Evolutionary conservation across 2,888 invertebrate genomes (phyloP).

Genomic region (Cepaea hortensis): DNA sequence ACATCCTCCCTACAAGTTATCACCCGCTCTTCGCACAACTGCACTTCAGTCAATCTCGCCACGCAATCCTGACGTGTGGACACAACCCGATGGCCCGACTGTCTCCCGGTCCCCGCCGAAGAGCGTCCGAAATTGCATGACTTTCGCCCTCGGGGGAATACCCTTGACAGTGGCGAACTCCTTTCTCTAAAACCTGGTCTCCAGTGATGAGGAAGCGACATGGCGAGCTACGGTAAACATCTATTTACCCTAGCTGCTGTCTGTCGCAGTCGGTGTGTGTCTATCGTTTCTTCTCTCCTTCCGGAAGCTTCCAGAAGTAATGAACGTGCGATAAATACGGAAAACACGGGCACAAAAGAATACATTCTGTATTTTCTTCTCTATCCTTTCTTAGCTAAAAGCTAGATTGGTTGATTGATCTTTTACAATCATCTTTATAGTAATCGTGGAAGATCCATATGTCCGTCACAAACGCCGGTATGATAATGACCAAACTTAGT

Average conservation of each 20-base stretch:
- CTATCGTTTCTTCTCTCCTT: background rate
- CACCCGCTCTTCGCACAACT: too few relatives aligned
- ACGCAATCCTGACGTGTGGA: background rate
- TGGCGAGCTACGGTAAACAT: background rate
- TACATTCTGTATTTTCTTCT: too few relatives aligned
- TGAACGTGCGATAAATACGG: too few relatives aligned
- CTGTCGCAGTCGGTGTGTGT: background rate
- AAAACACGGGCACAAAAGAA: too few relatives aligned
- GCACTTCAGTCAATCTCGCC: background rate
- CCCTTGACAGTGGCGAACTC: background rate
- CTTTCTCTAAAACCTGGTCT: conserved; percentile 3
- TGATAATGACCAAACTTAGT: too few relatives aligned
- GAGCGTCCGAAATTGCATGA: background rate
- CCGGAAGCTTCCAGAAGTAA: too few relatives aligned
- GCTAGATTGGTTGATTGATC: too few relatives aligned
- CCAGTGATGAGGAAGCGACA: conserved; percentile 1
- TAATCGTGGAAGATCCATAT: too few relatives aligned
- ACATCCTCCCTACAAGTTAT: too few relatives aligned
- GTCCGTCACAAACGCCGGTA: too few relatives aligned
- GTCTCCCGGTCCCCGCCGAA: background rate
- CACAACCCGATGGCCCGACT: background rate
- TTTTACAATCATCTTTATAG: too few relatives aligned
- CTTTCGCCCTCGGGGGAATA: background rate
- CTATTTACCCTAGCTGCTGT: background rate
- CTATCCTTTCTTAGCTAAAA: too few relatives aligned